Conservation (phyloP, 2,113 vertebrate species). For the Pampusana beccarii region DNA sequence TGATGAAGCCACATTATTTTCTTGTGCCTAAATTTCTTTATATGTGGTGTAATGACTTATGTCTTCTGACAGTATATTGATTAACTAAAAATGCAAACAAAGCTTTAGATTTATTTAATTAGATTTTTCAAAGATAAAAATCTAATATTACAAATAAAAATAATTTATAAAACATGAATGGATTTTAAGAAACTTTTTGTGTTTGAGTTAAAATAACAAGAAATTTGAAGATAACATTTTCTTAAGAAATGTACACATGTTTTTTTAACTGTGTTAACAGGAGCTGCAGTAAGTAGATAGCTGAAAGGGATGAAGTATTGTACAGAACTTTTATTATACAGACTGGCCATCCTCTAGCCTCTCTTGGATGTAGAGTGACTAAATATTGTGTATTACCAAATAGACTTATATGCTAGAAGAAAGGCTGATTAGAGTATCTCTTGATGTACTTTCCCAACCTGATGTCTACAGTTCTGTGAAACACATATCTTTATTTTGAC, state of each 20-base stretch:
- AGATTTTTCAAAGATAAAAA: not conserved
- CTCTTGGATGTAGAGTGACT: not conserved
- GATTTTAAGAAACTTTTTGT: not conserved
- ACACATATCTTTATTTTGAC: not conserved
- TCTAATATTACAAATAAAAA: not conserved
- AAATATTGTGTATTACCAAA: rapidly evolving
- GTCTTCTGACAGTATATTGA: not conserved
- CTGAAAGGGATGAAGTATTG: not conserved
- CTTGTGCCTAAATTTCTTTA: not conserved
- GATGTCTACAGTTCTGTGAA: not conserved
- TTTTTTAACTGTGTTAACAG: not conserved
- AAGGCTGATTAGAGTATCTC: not conserved
- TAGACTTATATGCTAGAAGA: not conserved
- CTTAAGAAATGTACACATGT: rapidly evolving
- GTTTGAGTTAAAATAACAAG: not conserved
- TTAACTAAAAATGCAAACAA: not conserved
- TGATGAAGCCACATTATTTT: not conserved
- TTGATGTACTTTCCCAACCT: not conserved
- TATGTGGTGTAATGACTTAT: not conserved
- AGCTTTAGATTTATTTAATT: not conserved
- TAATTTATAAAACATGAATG: not conserved
- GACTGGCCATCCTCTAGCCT: not conserved
- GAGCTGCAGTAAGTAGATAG: not conserved
- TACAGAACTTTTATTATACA: not conserved
- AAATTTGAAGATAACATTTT: not conserved